Evolutionary conservation across 2,888 invertebrate genomes (phyloP).

Genomic region (Heliconius ethilla): DNA sequence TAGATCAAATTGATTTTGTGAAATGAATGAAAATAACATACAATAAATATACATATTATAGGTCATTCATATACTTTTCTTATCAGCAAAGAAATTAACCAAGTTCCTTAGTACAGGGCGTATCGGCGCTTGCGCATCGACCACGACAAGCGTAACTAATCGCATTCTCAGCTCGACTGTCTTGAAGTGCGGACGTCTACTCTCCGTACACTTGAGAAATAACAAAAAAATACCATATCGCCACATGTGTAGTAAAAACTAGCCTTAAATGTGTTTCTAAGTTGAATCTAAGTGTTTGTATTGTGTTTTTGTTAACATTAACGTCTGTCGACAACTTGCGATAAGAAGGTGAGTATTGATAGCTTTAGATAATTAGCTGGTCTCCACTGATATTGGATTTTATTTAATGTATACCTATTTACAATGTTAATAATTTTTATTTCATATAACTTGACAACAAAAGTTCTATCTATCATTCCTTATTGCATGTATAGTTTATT

Average conservation of each 20-base stretch:
- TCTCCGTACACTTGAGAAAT: conserved; percentile 1
- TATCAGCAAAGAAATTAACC: conserved; percentile 46
- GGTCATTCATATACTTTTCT: conserved; percentile 37
- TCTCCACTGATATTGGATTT: conserved; percentile 51
- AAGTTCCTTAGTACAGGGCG: conserved; percentile 46
- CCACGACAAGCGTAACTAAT: conserved; percentile 58
- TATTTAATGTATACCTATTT: conserved; percentile 38
- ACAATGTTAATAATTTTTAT: conserved; percentile 15
- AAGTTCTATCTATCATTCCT: background rate
- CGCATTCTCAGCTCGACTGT: conserved; percentile 64
- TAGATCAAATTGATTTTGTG: too few relatives aligned
- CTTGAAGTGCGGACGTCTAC: conserved; percentile 58
- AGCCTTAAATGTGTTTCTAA: conserved; percentile 38
- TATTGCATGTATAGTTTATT: background rate
- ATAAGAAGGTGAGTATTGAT: conserved; percentile 79
- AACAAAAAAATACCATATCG: conserved; percentile 10
- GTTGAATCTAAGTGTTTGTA: conserved; percentile 60
- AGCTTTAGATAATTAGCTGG: conserved; percentile 77
- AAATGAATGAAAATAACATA: background rate
- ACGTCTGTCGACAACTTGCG: conserved; percentile 67
- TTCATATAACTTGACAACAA: background rate
- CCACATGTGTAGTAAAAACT: conserved; percentile 37
- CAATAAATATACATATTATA: conserved; percentile 20
- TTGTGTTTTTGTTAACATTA: conserved; percentile 68
- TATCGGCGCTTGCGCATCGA: conserved; percentile 63